Conservation (phyloP, 2,113 vertebrate genomes). For the Pholis gunnellus region DNA sequence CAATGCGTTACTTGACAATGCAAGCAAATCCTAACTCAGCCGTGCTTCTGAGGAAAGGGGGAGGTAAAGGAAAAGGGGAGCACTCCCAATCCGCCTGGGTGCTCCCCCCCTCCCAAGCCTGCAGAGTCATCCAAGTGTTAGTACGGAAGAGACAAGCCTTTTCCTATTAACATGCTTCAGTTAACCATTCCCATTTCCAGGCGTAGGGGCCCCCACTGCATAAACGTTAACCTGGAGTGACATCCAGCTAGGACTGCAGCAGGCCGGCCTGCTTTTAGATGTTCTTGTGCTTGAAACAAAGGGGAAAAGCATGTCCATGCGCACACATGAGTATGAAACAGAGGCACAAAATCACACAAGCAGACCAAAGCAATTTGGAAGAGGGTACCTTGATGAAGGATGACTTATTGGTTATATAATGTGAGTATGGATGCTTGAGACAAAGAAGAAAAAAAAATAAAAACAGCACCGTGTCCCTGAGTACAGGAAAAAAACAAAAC, state of each 20-base stretch:
- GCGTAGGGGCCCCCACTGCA: conserved; percentile 81
- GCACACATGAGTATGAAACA: conserved; percentile 48
- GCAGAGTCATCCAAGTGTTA: conserved; percentile 96
- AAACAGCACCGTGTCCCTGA: conserved; percentile 20
- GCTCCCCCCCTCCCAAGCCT: conserved; percentile 87
- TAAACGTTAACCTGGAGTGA: conserved; percentile 91
- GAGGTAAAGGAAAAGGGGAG: conserved; percentile 78
- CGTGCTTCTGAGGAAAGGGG: conserved; percentile 78
- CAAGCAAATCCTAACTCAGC: conserved; percentile 94
- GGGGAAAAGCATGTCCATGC: conserved; percentile 53
- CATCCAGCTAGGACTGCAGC: conserved; percentile 84
- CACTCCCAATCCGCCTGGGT: conserved; percentile 85
- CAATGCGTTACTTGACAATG: conserved; percentile 92
- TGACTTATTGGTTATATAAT: conserved; percentile 39
- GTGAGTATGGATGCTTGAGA: conserved; percentile 30
- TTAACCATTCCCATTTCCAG: conserved; percentile 89
- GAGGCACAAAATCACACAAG: conserved; percentile 51
- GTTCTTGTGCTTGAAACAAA: conserved; percentile 84
- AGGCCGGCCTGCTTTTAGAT: conserved; percentile 70
- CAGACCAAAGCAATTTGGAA: conserved; percentile 23
- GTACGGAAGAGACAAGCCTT: conserved; percentile 95
- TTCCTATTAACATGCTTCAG: conserved; percentile 95
- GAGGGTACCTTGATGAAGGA: conserved; percentile 36
- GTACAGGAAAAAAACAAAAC: conserved; percentile 14
- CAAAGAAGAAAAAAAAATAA: conserved; percentile 15